Percentiles rank a stretch among this genome's conserved stretches.
Evolutionary conservation across 2,113 vertebrate genomes (phyloP).

Genomic region (Dromas ardeola): DNA sequence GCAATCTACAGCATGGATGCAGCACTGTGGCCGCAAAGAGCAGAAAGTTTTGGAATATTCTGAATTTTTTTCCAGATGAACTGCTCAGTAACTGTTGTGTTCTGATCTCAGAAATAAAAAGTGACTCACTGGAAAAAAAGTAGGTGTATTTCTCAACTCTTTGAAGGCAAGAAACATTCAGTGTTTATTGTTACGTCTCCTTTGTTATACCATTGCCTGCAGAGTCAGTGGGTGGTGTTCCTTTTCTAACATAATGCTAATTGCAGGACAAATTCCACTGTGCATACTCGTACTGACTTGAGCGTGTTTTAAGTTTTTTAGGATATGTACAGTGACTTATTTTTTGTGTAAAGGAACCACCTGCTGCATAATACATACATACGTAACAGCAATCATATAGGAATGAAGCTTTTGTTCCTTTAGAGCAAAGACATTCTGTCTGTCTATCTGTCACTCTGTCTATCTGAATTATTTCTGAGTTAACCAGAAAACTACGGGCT

Average conservation of each 20-base stretch:
- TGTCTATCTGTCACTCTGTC: accelerated
- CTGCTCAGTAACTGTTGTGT: neutral
- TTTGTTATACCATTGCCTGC: constrained; percentile 24
- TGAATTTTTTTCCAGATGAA: neutral
- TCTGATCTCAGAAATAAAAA: constrained; percentile 50
- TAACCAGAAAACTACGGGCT: neutral
- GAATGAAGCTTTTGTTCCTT: neutral
- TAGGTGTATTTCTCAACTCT: constrained; percentile 39
- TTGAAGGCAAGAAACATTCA: constrained; percentile 23
- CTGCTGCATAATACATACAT: neutral
- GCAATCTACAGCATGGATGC: neutral
- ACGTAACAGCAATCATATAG: neutral
- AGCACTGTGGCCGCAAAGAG: neutral
- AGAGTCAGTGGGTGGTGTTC: constrained; percentile 48
- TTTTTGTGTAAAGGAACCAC: neutral
- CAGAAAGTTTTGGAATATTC: neutral
- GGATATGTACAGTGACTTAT: neutral
- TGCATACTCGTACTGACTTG: neutral
- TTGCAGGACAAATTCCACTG: constrained; percentile 14
- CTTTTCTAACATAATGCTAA: constrained; percentile 7
- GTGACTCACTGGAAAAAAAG: constrained; percentile 32
- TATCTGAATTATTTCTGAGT: neutral
- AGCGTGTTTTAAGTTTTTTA: neutral
- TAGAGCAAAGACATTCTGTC: neutral
- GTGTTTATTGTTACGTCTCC: constrained; percentile 33